phyloP scores from a whole-genome alignment of 2,888 invertebrate genomes.

The Clostera curtula region DNA sequence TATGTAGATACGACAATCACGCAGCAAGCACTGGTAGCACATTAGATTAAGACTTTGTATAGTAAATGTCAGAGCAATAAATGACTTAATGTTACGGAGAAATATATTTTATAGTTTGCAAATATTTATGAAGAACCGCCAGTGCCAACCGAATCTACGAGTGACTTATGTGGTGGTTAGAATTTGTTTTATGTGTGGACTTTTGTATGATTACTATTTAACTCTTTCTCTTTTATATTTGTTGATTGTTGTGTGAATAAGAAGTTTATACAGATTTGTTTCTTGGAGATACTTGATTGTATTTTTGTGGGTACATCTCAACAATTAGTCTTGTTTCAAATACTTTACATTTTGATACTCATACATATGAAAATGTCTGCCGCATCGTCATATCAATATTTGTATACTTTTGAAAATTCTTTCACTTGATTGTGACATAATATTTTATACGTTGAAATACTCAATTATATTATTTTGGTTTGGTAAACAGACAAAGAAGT shows the following conservation, averaged over 20 bases:
- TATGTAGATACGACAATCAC: constrained; percentile 13
- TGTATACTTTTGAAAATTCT: too few species aligned
- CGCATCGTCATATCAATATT: too few species aligned
- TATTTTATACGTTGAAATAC: too few species aligned
- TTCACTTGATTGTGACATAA: too few species aligned
- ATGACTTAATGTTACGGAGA: constrained; percentile 11
- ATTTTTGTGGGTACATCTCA: too few species aligned
- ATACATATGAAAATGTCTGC: too few species aligned
- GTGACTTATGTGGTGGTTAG: neutral
- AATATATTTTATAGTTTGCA: constrained; percentile 9
- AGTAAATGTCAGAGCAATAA: constrained; percentile 10
- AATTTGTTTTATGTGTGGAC: constrained; percentile 3
- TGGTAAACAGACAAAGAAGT: too few species aligned
- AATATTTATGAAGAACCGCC: constrained; percentile 9
- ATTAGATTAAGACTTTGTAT: constrained; percentile 6
- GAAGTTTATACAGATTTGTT: constrained; percentile 6
- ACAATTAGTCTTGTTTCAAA: too few species aligned
- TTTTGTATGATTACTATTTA: constrained; percentile 7
- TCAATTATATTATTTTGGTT: too few species aligned
- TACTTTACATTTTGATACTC: too few species aligned
- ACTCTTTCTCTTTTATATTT: constrained; percentile 8
- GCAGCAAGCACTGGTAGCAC: constrained; percentile 7
- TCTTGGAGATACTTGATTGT: neutral
- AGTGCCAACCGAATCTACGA: constrained; percentile 5
- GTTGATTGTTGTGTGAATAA: constrained; percentile 10